phyloP scores from a whole-genome alignment of 2,888 invertebrate genomes.

The Macrophya alboannulata region DNA sequence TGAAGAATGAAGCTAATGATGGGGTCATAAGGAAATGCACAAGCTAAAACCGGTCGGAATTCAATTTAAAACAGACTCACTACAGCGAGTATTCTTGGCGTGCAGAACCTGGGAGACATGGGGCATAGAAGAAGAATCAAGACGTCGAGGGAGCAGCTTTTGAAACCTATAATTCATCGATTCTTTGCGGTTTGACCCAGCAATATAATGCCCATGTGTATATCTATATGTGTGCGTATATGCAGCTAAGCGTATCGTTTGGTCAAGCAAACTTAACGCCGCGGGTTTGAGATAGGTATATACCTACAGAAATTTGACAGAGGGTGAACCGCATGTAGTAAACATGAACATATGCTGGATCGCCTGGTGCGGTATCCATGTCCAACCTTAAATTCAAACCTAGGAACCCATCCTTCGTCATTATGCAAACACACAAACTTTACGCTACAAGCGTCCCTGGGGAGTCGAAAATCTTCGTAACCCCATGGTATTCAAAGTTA shows the following conservation, averaged over 20 bases:
- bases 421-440: constrained; percentile 42
- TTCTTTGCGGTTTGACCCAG: neutral
- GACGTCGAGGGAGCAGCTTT: neutral
- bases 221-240: neutral
- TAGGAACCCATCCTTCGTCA: constrained; percentile 19
- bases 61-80: neutral
- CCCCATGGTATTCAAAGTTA: constrained; percentile 1
- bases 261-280: constrained; percentile 19
- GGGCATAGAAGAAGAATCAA: neutral
- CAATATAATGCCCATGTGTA: neutral
- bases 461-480: constrained; percentile 10
- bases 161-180: neutral
- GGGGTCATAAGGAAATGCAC: neutral
- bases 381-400: constrained; percentile 16
- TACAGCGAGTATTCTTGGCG: neutral
- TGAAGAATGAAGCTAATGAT: neutral
- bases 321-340: constrained; percentile 63
- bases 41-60: neutral
- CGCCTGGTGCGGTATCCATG: constrained; percentile 17
- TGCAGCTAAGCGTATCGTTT: constrained; percentile 13
- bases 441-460: constrained; percentile 3
- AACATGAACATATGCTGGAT: constrained; percentile 77
- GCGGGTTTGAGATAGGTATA: constrained; percentile 25
- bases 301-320: constrained; percentile 17
- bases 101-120: neutral